Percentiles rank a stretch among this genome's conserved stretches.
phyloP scores from a whole-genome alignment of 2,888 invertebrate genomes.

The Ectobius pallidus region DNA sequence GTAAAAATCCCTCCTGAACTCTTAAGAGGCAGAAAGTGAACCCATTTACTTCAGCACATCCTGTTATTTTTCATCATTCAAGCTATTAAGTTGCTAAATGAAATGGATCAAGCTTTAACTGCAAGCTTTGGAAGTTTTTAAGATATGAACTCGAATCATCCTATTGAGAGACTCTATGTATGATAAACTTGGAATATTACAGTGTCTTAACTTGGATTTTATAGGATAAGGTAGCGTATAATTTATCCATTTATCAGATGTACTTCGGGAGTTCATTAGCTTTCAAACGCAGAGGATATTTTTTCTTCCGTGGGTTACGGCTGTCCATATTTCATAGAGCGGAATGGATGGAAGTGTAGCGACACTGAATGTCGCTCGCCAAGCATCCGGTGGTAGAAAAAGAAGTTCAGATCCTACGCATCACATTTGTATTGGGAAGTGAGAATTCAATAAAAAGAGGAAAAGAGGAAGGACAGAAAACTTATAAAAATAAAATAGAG shows the following conservation, averaged over 20 bases:
- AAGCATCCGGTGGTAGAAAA: neutral
- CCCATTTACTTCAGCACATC: too few relatives aligned
- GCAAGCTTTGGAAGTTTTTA: too few relatives aligned
- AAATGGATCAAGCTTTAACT: too few relatives aligned
- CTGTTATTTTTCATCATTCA: too few relatives aligned
- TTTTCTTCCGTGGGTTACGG: neutral
- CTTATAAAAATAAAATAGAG: neutral
- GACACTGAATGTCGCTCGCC: neutral
- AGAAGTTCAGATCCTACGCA: neutral
- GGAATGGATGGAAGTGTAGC: neutral
- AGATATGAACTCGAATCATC: too few relatives aligned
- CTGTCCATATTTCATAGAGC: neutral
- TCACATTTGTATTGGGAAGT: neutral
- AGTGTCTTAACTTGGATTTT: neutral
- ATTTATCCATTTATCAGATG: neutral
- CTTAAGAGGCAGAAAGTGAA: too few relatives aligned
- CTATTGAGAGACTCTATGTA: too few relatives aligned
- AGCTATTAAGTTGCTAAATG: too few relatives aligned
- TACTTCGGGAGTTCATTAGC: constrained; percentile 2
- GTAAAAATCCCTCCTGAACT: too few relatives aligned
- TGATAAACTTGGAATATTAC: too few relatives aligned
- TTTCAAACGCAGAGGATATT: neutral
- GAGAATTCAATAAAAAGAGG: constrained; percentile 4
- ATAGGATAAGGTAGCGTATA: neutral
- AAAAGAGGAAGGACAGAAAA: neutral